Percentiles rank a stretch among this genome's conserved stretches.
Evolutionary conservation across 2,888 invertebrate species (phyloP).

Genomic region (Spatulosminthurus flaviceps): DNA sequence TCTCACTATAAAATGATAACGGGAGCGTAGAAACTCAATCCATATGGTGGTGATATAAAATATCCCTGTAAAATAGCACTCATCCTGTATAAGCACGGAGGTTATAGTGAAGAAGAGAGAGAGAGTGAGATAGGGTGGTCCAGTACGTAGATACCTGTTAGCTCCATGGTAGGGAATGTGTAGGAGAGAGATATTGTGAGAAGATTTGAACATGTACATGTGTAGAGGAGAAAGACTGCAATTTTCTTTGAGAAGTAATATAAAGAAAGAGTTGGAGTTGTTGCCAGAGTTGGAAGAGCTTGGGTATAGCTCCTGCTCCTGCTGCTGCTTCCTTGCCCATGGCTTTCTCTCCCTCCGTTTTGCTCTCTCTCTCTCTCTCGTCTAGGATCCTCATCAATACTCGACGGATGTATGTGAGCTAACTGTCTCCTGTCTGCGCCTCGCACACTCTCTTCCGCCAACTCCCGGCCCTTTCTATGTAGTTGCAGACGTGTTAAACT

Average conservation of each 20-base stretch:
- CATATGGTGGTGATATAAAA: background rate
- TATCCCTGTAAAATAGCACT: too few species aligned
- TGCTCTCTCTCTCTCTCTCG: constrained; percentile 4
- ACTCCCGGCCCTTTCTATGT: constrained; percentile 14
- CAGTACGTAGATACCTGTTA: background rate
- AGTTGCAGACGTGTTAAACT: constrained; percentile 44
- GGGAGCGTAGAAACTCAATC: background rate
- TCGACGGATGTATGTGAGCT: constrained; percentile 29
- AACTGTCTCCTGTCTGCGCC: constrained; percentile 46
- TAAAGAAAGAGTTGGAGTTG: constrained; percentile 5
- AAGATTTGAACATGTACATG: background rate
- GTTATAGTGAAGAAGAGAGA: too few species aligned
- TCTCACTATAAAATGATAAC: background rate
- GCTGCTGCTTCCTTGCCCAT: background rate
- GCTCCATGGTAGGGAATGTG: background rate
- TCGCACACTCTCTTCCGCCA: constrained; percentile 39
- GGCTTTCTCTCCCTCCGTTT: constrained; percentile 20
- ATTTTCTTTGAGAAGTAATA: constrained; percentile 8
- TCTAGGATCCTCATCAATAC: constrained; percentile 49
- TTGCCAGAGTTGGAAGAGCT: constrained; percentile 11
- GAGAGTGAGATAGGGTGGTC: background rate
- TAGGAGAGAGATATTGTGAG: background rate
- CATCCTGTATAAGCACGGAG: too few species aligned
- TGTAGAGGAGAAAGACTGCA: constrained; percentile 13
- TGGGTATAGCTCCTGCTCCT: background rate